phyloP scores from a whole-genome alignment of 2,888 invertebrate genomes.

The Boloria selene region DNA sequence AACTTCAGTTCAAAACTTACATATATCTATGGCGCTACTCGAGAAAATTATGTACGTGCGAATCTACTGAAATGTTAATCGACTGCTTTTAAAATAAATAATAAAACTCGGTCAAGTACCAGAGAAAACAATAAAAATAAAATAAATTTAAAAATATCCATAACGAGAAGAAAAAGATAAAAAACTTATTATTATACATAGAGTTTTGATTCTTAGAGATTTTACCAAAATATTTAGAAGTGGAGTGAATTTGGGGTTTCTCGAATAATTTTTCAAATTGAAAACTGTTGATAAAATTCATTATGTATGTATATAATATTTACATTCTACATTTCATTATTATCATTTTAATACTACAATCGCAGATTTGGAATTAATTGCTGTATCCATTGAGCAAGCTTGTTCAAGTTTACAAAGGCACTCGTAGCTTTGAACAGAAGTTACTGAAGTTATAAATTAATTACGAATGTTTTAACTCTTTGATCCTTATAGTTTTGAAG shows the following conservation, averaged over 20 bases:
- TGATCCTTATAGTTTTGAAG: conserved; percentile 24
- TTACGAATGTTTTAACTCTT: conserved; percentile 30
- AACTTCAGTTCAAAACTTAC: too few species aligned
- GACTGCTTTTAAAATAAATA: too few species aligned
- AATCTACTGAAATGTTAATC: too few species aligned
- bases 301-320: not conserved
- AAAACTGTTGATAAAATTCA: not conserved
- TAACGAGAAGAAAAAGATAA: too few species aligned
- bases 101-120: too few species aligned
- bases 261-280: conserved; percentile 3
- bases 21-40: too few species aligned
- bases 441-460: conserved; percentile 30
- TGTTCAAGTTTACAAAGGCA: conserved; percentile 20
- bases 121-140: too few species aligned
- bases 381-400: conserved; percentile 29
- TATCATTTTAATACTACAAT: conserved; percentile 5
- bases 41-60: too few species aligned
- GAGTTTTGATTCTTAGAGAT: too few species aligned
- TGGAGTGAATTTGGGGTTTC: conserved; percentile 12
- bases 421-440: conserved; percentile 25
- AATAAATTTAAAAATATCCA: too few species aligned
- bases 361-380: conserved; percentile 16
- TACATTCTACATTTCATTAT: conserved; percentile 2
- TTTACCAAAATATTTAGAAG: not conserved
- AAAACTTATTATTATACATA: too few species aligned